Evolutionary conservation across 2,797 vertebrate genomes (phyloP), one percentile per base, ranked within the genome.

Genomic region (Ambastaia sidthimunki): DNA sequence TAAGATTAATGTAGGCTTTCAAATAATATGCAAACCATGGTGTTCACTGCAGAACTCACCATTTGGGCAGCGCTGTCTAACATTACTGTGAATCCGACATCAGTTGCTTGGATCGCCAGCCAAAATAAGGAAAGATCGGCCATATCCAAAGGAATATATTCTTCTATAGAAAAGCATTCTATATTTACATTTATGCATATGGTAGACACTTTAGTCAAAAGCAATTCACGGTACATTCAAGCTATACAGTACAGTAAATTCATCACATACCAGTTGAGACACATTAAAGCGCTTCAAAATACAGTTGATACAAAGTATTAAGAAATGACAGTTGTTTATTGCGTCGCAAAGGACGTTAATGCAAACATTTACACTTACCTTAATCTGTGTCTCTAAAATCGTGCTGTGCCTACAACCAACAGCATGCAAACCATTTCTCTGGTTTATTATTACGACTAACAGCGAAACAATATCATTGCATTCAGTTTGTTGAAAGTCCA

Each of bases 71-170:
- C 93, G 92, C 84, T 95, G 94, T 13, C 93, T 87, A 71, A 95
- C 87, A 76, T 94, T 93, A 84, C 94, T 95, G 83, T 96, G 94
- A 88, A 96, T 96, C 19, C 92, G 91, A 10, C 95, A 94, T 3
- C 94, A 96, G 87, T 96, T 94, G 48, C 94, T 95, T 57, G 95
- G 94, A 86, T 95, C 94, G 0, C 93, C 73, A 96, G 82, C 95
- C 95, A 95, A 82, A 96, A 93, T 0, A 34, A 71, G 0, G 94
- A 94, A 6, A 94, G 89, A 5, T 72, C 59, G 6, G 78, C 91
- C 88, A 93, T 93, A 80, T 94, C 92, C 93, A 96, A 88, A 0
- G 87, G 37, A 50, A 92, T 69, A 68, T 96, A 95, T 55, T 90
- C 84, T 4, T 93, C 93, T 95, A 80, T 68, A 54, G 76, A 77